Evolutionary conservation across 2,113 vertebrate genomes (phyloP), one percentile per base, ranked within the genome.

Genomic region (Charadrius vociferus): DNA sequence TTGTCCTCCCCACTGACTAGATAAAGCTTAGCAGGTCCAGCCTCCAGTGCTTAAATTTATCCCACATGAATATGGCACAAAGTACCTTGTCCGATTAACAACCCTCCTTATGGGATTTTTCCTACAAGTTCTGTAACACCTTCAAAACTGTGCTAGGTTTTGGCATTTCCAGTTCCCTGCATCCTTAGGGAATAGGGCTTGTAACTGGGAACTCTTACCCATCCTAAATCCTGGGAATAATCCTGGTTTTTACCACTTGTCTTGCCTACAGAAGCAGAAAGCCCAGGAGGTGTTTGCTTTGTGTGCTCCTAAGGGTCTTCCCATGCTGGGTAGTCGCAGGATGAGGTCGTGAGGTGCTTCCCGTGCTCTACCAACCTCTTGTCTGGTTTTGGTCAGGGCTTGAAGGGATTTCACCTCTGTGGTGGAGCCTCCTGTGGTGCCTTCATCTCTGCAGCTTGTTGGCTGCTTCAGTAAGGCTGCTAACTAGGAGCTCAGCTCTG

Each of bases 301-400:
- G 18, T 53, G 72, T 62, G 24, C 21, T 80, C 32, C 29, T 47
- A 9, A 43, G 32, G 30, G 16, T 81, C 32, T 78, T 66, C 55
- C 70, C 12, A 1, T 3, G 36, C 34, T 0, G 0, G 23, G 9
- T 50, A 6, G 11, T 27, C 43, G 23, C 3, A 5, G 3, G 10
- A 45, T 10, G 39, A 41, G 39, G 53, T 45, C 0, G 0, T 1
- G 18, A 43, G 22, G 58, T 43, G 30, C 39, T 80, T 87, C 37
- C 8, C 29, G 41, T 39, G 32, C 56, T 85, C 47, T 78, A 20
- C 37, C 52, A 73, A 20, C 19, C 9, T 70, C 9, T 27, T 26
- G 20, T 23, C 8, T 78, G n/a, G 37, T 41, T 86, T 91, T 66
- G 49, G 13, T 52, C 10, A 20, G 70, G 55, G 65, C 39, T 59